Base-by-base conservation (phyloP, 2,113 vertebrate species). In the Onychorhynchus coronatus region DNA sequence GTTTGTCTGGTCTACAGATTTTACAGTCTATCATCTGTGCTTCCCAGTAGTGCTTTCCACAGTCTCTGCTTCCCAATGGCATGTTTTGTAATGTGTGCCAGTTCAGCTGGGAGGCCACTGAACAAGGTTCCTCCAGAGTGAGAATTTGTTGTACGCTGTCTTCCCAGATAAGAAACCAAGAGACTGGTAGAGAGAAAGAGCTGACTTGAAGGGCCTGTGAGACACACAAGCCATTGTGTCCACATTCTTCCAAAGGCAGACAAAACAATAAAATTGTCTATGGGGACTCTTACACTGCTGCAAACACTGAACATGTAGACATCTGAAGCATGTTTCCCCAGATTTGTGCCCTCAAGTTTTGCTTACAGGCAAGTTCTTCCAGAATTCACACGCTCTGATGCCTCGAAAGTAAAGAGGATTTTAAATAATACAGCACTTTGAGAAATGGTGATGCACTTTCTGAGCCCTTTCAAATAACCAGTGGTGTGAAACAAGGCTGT, bases 91-190 rank as follows among this genome's bases (percentile, higher is more conserved):
- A 56, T 14, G 14, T 47, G 37, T 39, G 35, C 14, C 49, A 28
- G 28, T 62, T 91, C 55, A 67, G 41, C 46, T 49, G 65, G 44
- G 52, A 67, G 39, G 23, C 8, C 66, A 58, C 12, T 30, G 46
- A 87, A 44, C 20, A 61, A 62, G 1, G 8, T 5, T 77, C 39
- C 17, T 74, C 27, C 28, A 66, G 37, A 89, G 59, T 15, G 17
- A 75, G 19, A 58, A 58, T 35, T 22, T 12, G 2, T 28, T 4
- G 19, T 6, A 17, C 0, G 2, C 2, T 41, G 8, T 70, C 17
- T 91, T 94, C 82, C n/a, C 44, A 88, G 33, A 7, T 25, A 81
- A 74, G 31, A 53, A 11, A 73, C 17, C 13, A 67, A 53, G 55
- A 66, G 12, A 37, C 5, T 59, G 14, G 12, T 19, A 52, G 47